Conservation (phyloP, 2,113 vertebrate species). For the Stigmatopora argus region DNA sequence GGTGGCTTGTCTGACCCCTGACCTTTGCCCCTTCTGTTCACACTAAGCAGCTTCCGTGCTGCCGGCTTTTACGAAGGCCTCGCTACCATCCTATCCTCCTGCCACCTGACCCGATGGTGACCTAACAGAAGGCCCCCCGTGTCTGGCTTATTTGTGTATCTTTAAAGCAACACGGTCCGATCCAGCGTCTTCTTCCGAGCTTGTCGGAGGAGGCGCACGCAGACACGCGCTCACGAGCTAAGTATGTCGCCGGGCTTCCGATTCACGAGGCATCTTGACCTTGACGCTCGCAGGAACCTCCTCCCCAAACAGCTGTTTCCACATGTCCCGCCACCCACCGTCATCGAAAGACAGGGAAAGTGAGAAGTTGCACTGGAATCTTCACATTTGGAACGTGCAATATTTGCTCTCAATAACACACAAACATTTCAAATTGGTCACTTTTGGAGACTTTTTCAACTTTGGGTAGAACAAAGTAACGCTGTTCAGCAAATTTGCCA, state of each 20-base stretch:
- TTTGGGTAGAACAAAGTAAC: slow-evolving; percentile 55
- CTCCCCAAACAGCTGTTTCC: slow-evolving; percentile 64
- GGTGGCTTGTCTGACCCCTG: background rate
- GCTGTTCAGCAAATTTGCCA: slow-evolving; percentile 42
- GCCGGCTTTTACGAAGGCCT: slow-evolving; percentile 28
- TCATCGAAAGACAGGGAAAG: slow-evolving; percentile 32
- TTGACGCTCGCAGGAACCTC: slow-evolving; percentile 53
- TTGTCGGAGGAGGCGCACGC: slow-evolving; percentile 6
- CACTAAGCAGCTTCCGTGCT: slow-evolving; percentile 28
- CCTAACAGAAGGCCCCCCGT: slow-evolving; percentile 25
- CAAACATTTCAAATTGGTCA: slow-evolving; percentile 45
- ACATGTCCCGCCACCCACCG: slow-evolving; percentile 34
- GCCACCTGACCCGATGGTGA: slow-evolving; percentile 39
- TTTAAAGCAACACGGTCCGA: slow-evolving; percentile 20
- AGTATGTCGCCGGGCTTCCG: slow-evolving; percentile 35
- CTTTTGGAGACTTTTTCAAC: slow-evolving; percentile 28
- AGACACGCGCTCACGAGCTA: background rate
- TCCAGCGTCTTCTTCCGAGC: slow-evolving; percentile 7
- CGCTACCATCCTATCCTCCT: slow-evolving; percentile 12
- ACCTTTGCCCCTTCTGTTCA: slow-evolving; percentile 36
- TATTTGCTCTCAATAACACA: slow-evolving; percentile 31
- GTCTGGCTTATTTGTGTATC: slow-evolving; percentile 31
- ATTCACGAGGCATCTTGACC: slow-evolving; percentile 46
- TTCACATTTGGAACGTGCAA: slow-evolving; percentile 23
- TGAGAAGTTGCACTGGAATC: slow-evolving; percentile 24